Percentiles rank a stretch among this genome's conserved stretches.
These are phyloP conservation scores for Ctenopoma kingsleyae DNA, from an alignment of 2,797 vertebrate species.

Conservation along the genomic window DNA sequence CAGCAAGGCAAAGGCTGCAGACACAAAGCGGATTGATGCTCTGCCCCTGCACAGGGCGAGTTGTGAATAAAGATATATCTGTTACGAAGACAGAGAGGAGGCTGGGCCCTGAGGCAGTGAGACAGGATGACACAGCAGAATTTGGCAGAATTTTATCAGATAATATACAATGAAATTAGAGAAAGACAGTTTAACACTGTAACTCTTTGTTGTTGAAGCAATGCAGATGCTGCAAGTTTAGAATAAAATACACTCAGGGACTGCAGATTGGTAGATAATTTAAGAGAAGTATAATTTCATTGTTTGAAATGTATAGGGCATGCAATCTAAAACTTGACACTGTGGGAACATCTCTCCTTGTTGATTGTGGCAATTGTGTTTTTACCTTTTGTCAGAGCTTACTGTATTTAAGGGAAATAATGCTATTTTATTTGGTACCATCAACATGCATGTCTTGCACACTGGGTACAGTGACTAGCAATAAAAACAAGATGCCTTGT, in stretches of 20 bases:
- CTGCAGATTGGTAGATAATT: not conserved
- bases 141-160: slow-evolving; percentile 42
- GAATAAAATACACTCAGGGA: not conserved
- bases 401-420: not conserved
- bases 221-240: slow-evolving; percentile 13
- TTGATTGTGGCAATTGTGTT: too few relatives aligned
- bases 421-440: too few relatives aligned
- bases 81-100: slow-evolving; percentile 58
- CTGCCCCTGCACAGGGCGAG: slow-evolving; percentile 55
- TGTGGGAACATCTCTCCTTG: not conserved
- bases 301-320: not conserved
- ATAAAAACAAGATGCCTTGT: too few relatives aligned
- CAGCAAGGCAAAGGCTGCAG: slow-evolving; percentile 59
- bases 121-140: slow-evolving; percentile 64
- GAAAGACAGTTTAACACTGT: slow-evolving; percentile 6
- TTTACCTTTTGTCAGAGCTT: not conserved
- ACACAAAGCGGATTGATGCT: slow-evolving; percentile 73
- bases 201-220: slow-evolving; percentile 1
- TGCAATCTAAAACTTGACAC: not conserved
- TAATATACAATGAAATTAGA: slow-evolving; percentile 22
- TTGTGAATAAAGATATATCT: slow-evolving; percentile 75
- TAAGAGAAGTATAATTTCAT: not conserved
- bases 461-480: too few relatives aligned
- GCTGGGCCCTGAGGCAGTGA: slow-evolving; percentile 44
- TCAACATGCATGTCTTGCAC: too few relatives aligned